Conservation (phyloP, 2,113 vertebrate genomes). For the Macroglossus sobrinus region DNA sequence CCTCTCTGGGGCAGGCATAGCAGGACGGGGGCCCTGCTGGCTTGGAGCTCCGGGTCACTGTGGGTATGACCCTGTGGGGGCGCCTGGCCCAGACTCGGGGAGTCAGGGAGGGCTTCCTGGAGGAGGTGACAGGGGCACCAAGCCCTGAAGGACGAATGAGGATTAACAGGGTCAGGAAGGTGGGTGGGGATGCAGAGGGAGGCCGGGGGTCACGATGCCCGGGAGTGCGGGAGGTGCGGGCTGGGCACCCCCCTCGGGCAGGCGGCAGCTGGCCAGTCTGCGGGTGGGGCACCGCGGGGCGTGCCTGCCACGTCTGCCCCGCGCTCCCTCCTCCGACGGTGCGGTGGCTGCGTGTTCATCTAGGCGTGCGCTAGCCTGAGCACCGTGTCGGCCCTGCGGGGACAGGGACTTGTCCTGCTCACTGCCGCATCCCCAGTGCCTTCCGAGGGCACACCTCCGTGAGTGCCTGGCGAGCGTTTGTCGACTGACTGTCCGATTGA, state of each 20-base stretch:
- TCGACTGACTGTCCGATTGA: accelerated
- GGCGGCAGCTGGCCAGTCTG: no score
- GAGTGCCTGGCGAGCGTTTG: neutral
- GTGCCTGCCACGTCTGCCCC: no score
- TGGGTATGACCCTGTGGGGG: neutral
- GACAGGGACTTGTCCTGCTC: neutral
- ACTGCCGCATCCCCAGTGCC: accelerated
- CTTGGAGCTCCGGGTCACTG: neutral
- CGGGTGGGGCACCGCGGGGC: no score
- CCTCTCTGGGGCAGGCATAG: neutral
- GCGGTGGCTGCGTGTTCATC: accelerated
- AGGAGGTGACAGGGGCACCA: neutral
- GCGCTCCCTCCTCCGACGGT: accelerated
- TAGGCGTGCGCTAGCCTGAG: accelerated
- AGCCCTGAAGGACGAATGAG: neutral
- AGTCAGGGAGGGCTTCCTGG: neutral
- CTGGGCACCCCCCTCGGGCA: no score
- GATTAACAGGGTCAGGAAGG: no score
- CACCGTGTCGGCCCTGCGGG: accelerated
- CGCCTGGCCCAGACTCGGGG: no score
- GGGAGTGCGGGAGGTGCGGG: no score
- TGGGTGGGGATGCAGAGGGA: neutral
- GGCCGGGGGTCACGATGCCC: no score
- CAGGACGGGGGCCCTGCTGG: neutral
- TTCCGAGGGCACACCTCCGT: accelerated